These are phyloP conservation scores for Uromys caudimaculatus DNA, from an alignment of 2,797 vertebrate species.

Conservation along the genomic window DNA sequence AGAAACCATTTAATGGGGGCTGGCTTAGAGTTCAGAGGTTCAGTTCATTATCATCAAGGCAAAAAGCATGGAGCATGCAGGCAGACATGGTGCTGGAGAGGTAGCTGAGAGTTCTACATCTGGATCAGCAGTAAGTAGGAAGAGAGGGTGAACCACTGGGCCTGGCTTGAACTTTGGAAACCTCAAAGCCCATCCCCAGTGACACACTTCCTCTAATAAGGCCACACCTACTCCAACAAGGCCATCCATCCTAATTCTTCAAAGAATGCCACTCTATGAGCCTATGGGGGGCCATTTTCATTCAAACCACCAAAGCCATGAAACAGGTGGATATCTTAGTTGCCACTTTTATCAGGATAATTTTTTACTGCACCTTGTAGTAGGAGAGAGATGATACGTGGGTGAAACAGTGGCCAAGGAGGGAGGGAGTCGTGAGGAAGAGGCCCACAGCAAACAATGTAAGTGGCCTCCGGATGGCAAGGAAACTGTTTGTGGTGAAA, in stretches of 20 bases:
- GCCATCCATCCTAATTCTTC: neutral
- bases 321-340: neutral
- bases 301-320: neutral
- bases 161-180: neutral
- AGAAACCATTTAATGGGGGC: neutral
- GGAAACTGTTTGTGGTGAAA: neutral
- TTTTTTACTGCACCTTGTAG: neutral
- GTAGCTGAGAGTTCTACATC: neutral
- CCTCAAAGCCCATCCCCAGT: neutral
- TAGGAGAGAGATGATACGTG: neutral
- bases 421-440: neutral
- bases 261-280: neutral
- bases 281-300: neutral
- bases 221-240: neutral
- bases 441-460: neutral
- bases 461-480: neutral
- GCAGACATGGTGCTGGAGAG: neutral
- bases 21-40: neutral
- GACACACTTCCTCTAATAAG: neutral
- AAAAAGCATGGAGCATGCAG: neutral
- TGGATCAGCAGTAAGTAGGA: neutral
- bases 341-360: neutral
- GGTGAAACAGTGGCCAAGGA: neutral
- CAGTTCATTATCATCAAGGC: neutral
- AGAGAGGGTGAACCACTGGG: neutral